Evolutionary conservation across 2,888 invertebrate species (phyloP).

Genomic region (Stratiomys singularior): DNA sequence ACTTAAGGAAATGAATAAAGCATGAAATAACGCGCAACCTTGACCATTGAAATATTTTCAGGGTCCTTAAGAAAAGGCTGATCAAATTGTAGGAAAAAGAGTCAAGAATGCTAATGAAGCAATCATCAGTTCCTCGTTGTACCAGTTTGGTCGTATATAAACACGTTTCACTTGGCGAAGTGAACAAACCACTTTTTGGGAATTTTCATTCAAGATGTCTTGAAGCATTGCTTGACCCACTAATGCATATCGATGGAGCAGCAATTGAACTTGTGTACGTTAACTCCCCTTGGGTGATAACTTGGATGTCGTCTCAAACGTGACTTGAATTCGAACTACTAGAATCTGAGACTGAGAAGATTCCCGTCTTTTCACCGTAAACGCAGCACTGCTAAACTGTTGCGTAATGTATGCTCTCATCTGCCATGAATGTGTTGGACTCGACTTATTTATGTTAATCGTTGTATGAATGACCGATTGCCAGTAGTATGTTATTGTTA

Average conservation of each 20-base stretch:
- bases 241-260: neutral
- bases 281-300: neutral
- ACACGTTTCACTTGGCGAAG: neutral
- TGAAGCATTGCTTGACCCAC: slow-evolving; percentile 6
- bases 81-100: neutral
- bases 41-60: neutral
- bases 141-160: neutral
- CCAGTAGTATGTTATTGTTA: neutral
- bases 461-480: neutral
- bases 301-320: neutral
- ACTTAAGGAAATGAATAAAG: too few relatives aligned
- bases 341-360: neutral
- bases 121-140: neutral
- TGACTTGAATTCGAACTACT: neutral
- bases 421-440: neutral
- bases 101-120: neutral
- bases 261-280: neutral
- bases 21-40: neutral
- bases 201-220: neutral
- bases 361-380: neutral
- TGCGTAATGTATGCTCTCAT: slow-evolving; percentile 24
- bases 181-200: neutral
- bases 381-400: neutral
- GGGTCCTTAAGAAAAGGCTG: neutral
- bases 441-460: slow-evolving; percentile 25